Percentiles rank a stretch among this genome's conserved stretches.
Conservation (phyloP, 2,888 invertebrate species). For the Tribolium freemani region DNA sequence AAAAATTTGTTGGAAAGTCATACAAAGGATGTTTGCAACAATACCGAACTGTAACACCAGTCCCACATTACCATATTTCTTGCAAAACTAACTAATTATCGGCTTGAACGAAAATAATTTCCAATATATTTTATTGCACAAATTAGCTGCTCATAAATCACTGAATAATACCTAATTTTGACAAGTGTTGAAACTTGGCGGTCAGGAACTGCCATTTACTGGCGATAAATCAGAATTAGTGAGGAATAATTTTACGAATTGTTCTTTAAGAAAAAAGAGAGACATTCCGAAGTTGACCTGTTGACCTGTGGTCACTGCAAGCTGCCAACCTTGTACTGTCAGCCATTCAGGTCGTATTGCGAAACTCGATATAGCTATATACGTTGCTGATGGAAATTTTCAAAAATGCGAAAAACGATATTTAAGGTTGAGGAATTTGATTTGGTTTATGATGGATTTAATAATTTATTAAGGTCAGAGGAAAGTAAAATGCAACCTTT, state of each 20-base stretch:
- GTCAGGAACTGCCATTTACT: conserved; percentile 9
- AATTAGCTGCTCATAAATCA: conserved; percentile 5
- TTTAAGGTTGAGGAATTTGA: not conserved
- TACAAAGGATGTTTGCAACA: conserved; percentile 20
- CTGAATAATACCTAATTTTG: conserved; percentile 1
- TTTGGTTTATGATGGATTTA: not conserved
- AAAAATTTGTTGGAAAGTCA: not conserved
- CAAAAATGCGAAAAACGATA: not conserved
- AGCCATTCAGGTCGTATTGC: conserved; percentile 53
- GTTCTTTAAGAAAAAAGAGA: conserved; percentile 17
- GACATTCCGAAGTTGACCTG: conserved; percentile 52
- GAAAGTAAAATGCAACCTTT: not conserved
- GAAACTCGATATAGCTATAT: conserved; percentile 36
- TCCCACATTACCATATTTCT: conserved; percentile 1
- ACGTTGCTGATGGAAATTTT: not conserved
- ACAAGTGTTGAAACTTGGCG: conserved; percentile 18
- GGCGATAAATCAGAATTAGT: conserved; percentile 18
- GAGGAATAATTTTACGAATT: not conserved
- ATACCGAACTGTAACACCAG: conserved; percentile 4
- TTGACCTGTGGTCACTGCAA: conserved; percentile 52
- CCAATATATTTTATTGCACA: not conserved
- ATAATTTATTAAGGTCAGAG: not conserved
- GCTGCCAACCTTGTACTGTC: conserved; percentile 52
- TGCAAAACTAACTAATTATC: not conserved
- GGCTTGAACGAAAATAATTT: not conserved